Conservation (phyloP, 2,797 vertebrate species). For the Cynopterus sphinx region DNA sequence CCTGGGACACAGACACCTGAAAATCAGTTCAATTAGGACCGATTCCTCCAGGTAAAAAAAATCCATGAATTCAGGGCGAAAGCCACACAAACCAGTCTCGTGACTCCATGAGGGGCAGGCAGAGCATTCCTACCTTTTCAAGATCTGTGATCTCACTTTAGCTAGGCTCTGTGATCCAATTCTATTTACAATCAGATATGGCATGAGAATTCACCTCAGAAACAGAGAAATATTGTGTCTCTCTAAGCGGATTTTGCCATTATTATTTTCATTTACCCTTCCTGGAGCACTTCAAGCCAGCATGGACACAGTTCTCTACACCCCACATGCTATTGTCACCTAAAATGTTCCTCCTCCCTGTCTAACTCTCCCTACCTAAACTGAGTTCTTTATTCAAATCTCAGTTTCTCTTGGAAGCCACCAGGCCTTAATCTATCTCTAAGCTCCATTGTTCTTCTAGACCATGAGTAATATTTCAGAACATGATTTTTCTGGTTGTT, state of each 20-base stretch:
- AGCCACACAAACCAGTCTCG: background rate
- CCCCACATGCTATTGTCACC: background rate
- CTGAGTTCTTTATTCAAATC: background rate
- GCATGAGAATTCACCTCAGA: background rate
- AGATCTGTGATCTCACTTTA: background rate
- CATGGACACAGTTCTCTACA: background rate
- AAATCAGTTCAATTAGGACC: background rate
- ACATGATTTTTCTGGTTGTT: background rate
- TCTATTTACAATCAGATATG: background rate
- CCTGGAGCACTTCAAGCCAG: background rate
- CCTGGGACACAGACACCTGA: background rate
- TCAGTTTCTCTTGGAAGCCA: background rate
- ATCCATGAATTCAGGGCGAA: background rate
- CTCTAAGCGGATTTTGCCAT: background rate
- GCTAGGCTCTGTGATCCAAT: background rate
- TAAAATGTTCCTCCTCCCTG: background rate
- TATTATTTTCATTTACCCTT: background rate
- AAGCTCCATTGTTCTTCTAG: background rate
- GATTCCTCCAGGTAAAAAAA: background rate
- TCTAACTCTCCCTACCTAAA: background rate
- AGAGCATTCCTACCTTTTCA: background rate
- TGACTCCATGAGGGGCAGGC: background rate
- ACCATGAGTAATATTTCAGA: background rate
- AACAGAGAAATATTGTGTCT: background rate
- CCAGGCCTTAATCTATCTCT: background rate